These are phyloP conservation scores for Falcunculus frontatus DNA, from an alignment of 2,113 vertebrate genomes.

Conservation along the genomic window DNA sequence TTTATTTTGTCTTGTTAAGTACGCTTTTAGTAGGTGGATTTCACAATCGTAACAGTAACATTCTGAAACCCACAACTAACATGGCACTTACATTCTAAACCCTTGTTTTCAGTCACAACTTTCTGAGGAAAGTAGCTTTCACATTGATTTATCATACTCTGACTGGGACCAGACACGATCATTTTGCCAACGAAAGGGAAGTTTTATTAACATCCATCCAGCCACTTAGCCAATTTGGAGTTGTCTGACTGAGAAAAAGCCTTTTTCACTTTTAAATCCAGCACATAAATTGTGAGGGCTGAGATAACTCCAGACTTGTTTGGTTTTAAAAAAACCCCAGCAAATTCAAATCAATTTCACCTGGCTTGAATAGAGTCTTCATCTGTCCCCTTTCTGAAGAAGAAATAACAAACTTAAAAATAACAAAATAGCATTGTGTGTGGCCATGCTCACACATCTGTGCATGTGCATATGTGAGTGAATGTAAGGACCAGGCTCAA, in stretches of 20 bases:
- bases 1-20: slow-evolving; percentile 13
- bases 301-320: background rate
- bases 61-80: background rate
- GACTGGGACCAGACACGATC: slow-evolving; percentile 12
- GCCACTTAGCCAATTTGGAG: background rate
- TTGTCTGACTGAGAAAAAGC: slow-evolving; percentile 27
- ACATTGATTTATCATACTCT: slow-evolving; percentile 32
- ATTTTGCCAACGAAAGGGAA: background rate
- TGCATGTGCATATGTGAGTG: background rate
- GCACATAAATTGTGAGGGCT: slow-evolving; percentile 3
- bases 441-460: background rate
- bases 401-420: background rate
- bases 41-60: background rate
- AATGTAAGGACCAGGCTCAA: background rate
- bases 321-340: background rate
- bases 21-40: background rate
- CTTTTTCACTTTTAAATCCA: slow-evolving; percentile 21
- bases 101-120: slow-evolving; percentile 15
- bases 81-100: background rate
- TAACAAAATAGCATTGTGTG: fast-evolving
- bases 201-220: slow-evolving; percentile 46
- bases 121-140: slow-evolving; percentile 30
- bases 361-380: background rate
- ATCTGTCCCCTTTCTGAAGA: background rate
- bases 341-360: background rate